A percentile compares a stretch with the other conserved stretches of the same genome.
These are phyloP conservation scores for Sarcophaga variegata DNA, from an alignment of 2,888 invertebrate species.

Conservation along the genomic window DNA sequence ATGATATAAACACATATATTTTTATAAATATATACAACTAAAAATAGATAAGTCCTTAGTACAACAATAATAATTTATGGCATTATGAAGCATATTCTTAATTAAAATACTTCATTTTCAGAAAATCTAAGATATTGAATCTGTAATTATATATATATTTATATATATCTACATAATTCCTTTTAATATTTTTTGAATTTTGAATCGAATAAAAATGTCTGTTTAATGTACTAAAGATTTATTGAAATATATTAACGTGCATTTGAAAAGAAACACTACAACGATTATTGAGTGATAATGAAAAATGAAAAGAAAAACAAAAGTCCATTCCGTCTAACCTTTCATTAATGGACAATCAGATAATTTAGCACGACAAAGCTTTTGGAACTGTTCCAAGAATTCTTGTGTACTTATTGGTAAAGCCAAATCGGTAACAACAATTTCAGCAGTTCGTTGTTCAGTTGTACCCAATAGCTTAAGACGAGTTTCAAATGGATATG, in stretches of 20 bases:
- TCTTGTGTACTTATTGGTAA: constrained; percentile 87
- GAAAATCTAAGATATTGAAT: no score
- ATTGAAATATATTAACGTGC: constrained; percentile 51
- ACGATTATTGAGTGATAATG: constrained; percentile 29
- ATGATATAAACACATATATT: no score
- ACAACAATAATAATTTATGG: no score
- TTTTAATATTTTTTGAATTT: no score
- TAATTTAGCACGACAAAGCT: constrained; percentile 85
- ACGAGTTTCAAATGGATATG: constrained; percentile 91
- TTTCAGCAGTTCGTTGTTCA: constrained; percentile 87
- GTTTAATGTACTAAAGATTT: constrained; percentile 34
- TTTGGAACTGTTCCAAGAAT: constrained; percentile 85
- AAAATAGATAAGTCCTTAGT: no score
- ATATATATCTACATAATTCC: no score
- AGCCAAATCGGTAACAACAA: constrained; percentile 86
- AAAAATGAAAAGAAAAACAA: constrained; percentile 16
- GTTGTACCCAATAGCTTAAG: constrained; percentile 89
- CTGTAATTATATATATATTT: no score
- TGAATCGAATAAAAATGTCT: neutral
- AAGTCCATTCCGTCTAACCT: constrained; percentile 83
- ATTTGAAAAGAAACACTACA: constrained; percentile 13
- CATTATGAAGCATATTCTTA: no score
- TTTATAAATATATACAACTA: no score
- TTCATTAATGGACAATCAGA: constrained; percentile 86
- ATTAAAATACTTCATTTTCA: no score